phyloP scores from a whole-genome alignment of 2,888 invertebrate species.

The Bombylius discolor region DNA sequence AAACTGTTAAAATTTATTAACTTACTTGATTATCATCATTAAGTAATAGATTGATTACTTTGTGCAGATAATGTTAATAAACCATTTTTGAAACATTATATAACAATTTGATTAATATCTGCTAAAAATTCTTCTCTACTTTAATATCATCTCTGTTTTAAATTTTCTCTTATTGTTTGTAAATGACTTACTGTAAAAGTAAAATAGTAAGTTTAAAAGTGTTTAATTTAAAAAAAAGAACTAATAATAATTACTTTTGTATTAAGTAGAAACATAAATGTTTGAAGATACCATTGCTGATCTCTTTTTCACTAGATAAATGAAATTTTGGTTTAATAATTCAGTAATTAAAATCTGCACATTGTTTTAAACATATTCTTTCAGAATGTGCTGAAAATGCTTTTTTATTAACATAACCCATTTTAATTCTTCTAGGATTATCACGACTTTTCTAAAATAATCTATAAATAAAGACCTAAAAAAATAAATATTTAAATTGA shows the following conservation, averaged over 20 bases:
- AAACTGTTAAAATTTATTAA: not conserved
- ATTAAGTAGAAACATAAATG: constrained; percentile 90
- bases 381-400: constrained; percentile 98
- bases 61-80: constrained; percentile 76
- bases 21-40: constrained; percentile 85
- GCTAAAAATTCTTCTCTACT: constrained; percentile 90
- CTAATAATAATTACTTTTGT: constrained; percentile 50
- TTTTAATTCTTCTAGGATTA: constrained; percentile 83
- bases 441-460: constrained; percentile 94
- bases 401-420: constrained; percentile 97
- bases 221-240: not conserved
- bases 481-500: not conserved
- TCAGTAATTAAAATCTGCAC: constrained; percentile 98
- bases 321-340: constrained; percentile 89
- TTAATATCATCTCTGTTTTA: constrained; percentile 80
- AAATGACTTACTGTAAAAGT: constrained; percentile 59
- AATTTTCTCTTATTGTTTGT: constrained; percentile 84
- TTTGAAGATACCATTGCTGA: constrained; percentile 91
- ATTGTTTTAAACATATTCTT: constrained; percentile 93
- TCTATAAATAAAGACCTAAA: constrained; percentile 71
- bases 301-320: constrained; percentile 94
- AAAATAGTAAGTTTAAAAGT: not conserved
- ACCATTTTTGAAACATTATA: constrained; percentile 85
- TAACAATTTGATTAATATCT: constrained; percentile 91
- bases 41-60: constrained; percentile 89